Evolutionary conservation across 2,888 invertebrate species (phyloP).

Genomic region (Drosophila paranaensis): DNA sequence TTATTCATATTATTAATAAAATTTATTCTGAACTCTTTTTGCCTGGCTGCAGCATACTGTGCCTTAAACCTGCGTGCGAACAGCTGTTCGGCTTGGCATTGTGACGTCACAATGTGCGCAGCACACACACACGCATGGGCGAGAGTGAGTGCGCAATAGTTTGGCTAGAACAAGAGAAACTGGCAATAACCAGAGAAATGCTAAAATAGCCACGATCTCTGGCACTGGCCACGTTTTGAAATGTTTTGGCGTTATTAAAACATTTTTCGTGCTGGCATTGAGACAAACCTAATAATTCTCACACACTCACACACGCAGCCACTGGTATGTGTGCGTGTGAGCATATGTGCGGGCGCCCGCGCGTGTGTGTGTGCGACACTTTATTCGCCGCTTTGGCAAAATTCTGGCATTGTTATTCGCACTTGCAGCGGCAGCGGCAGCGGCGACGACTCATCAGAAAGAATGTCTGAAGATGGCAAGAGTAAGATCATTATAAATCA

Average conservation of each 20-base stretch:
- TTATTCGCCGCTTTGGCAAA: constrained; percentile 44
- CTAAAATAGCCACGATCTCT: constrained; percentile 60
- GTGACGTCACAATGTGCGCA: constrained; percentile 21
- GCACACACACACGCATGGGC: neutral
- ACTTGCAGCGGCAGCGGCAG: constrained; percentile 46
- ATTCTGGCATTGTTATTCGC: constrained; percentile 61
- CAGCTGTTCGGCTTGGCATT: constrained; percentile 37
- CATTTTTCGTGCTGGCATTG: constrained; percentile 47
- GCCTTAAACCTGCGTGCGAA: constrained; percentile 1
- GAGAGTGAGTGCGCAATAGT: constrained; percentile 16
- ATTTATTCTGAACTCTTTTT: neutral
- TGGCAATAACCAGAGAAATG: constrained; percentile 70
- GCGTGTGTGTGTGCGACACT: constrained; percentile 34
- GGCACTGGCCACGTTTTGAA: constrained; percentile 50
- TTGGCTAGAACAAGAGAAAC: constrained; percentile 55
- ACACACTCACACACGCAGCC: neutral
- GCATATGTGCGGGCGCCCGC: neutral
- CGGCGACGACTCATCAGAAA: constrained; percentile 60
- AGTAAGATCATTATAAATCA: constrained; percentile 51
- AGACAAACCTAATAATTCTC: constrained; percentile 47
- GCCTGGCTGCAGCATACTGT: constrained; percentile 14
- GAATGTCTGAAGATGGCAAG: constrained; percentile 75
- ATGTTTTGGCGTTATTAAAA: constrained; percentile 76
- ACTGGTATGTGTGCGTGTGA: neutral
- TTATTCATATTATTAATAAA: too few species aligned